These are phyloP conservation scores for Sebastes vulpes DNA, from an alignment of 2,797 vertebrate species.

Conservation along the genomic window DNA sequence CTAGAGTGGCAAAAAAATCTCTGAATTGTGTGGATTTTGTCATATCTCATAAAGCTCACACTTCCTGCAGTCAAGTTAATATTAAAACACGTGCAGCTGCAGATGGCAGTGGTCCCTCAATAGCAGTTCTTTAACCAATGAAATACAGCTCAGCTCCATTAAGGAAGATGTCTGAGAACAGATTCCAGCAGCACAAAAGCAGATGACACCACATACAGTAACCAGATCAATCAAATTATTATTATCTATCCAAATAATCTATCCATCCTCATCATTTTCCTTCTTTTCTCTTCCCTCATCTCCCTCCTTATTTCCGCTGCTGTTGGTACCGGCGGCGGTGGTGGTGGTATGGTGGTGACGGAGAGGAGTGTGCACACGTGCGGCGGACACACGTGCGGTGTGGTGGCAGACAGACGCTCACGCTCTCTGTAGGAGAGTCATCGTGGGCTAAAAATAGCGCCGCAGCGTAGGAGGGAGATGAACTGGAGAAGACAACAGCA, in stretches of 20 bases:
- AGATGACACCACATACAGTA: not conserved
- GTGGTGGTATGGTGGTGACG: conserved; percentile 1
- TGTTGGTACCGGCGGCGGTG: not conserved
- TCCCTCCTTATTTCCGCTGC: not conserved
- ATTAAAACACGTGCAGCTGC: not conserved
- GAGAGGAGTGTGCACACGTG: conserved; percentile 70
- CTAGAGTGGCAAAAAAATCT: not conserved
- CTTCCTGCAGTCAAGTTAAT: not conserved
- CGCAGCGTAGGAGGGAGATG: conserved; percentile 27
- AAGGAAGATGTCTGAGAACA: not conserved
- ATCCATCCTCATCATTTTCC: not conserved
- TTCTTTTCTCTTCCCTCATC: not conserved
- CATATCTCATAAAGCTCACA: not conserved
- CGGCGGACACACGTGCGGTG: conserved; percentile 64
- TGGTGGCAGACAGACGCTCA: conserved; percentile 63
- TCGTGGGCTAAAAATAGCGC: conserved; percentile 78
- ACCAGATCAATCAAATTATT: not conserved
- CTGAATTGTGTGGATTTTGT: not conserved
- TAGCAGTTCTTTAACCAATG: not conserved
- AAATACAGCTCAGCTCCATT: not conserved
- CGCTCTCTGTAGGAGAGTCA: conserved; percentile 53
- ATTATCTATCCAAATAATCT: not conserved
- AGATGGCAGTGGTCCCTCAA: not conserved
- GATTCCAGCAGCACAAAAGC: not conserved
- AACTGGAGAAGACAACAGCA: conserved; percentile 32